Conservation (phyloP, 2,888 invertebrate genomes). For the Shargacucullia verbasci region DNA sequence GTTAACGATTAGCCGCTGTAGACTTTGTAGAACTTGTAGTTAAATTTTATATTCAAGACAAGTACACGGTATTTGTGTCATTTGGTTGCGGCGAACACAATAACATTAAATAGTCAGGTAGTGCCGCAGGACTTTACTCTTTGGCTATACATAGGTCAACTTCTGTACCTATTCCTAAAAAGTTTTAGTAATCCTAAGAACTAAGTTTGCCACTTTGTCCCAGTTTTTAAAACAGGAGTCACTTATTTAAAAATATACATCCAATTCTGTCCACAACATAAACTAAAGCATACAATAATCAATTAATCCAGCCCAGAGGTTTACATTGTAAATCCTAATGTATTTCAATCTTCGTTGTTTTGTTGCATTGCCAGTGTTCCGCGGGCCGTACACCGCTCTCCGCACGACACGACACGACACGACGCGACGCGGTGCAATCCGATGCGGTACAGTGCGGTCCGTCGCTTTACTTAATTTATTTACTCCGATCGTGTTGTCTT, state of each 20-base stretch:
- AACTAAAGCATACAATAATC: slow-evolving; percentile 17
- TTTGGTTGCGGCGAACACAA: slow-evolving; percentile 28
- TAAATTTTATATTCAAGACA: slow-evolving; percentile 42
- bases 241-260: too few species aligned
- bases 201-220: too few species aligned
- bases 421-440: neutral
- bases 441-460: slow-evolving; percentile 14
- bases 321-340: slow-evolving; percentile 40
- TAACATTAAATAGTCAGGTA: slow-evolving; percentile 18
- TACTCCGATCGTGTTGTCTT: slow-evolving; percentile 28
- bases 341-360: slow-evolving; percentile 29
- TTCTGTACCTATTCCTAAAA: neutral
- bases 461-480: slow-evolving; percentile 52
- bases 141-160: slow-evolving; percentile 10
- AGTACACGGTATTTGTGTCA: slow-evolving; percentile 27
- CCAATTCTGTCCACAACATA: neutral
- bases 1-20: slow-evolving; percentile 52
- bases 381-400: slow-evolving; percentile 8
- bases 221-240: too few species aligned
- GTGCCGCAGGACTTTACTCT: slow-evolving; percentile 1
- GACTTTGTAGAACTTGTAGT: slow-evolving; percentile 42
- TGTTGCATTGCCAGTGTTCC: slow-evolving; percentile 26
- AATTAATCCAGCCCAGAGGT: slow-evolving; percentile 34
- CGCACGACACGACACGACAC: slow-evolving; percentile 14
- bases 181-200: too few species aligned